These are phyloP conservation scores for Mactromeris polynyma DNA, from an alignment of 2,888 invertebrate genomes.

Conservation along the genomic window DNA sequence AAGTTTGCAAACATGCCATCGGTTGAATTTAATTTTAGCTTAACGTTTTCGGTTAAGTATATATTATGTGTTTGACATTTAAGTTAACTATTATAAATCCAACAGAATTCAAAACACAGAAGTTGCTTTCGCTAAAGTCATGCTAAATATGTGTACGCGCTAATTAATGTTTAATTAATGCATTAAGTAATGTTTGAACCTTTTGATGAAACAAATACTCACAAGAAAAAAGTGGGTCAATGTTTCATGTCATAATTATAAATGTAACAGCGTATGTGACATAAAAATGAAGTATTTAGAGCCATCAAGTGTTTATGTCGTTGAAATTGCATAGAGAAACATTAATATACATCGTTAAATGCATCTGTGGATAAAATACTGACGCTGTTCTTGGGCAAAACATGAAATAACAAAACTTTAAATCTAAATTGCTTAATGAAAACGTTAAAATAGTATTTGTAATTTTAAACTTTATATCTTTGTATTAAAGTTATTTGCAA, in stretches of 20 bases:
- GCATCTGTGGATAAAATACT: too few relatives aligned
- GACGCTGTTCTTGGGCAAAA: too few relatives aligned
- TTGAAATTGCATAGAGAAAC: not conserved
- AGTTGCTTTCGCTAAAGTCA: not conserved
- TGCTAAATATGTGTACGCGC: not conserved
- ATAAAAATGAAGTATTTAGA: not conserved
- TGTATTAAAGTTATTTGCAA: not conserved
- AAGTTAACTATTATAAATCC: not conserved
- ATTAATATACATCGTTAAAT: not conserved
- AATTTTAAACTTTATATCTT: not conserved
- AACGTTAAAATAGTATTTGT: not conserved
- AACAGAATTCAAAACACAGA: too few relatives aligned
- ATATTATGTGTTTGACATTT: not conserved
- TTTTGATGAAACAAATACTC: not conserved
- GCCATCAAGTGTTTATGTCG: not conserved
- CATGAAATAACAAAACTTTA: too few relatives aligned
- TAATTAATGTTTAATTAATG: not conserved
- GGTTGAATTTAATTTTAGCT: not conserved
- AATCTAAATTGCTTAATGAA: too few relatives aligned
- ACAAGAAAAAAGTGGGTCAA: not conserved
- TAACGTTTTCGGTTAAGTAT: not conserved
- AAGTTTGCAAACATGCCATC: constrained; percentile 5
- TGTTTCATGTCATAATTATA: not conserved
- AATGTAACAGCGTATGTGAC: not conserved
- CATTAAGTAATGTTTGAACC: not conserved